These are phyloP conservation scores for Rhagoletis zephyria DNA, from an alignment of 1,140 invertebrate genomes.

Conservation along the genomic window DNA sequence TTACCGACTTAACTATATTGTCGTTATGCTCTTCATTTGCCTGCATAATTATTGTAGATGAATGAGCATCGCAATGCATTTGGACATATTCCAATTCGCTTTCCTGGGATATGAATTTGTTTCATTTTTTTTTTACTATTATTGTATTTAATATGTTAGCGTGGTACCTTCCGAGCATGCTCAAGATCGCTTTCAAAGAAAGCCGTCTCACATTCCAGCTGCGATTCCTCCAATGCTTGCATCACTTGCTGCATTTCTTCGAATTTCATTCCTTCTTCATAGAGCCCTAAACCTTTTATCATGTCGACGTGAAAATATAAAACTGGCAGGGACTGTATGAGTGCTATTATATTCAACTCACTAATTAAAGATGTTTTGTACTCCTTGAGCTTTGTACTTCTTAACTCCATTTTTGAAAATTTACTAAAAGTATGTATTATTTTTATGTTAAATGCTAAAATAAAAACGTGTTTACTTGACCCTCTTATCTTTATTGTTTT, in stretches of 20 bases:
- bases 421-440: neutral
- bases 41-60: neutral
- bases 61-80: neutral
- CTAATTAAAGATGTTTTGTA: neutral
- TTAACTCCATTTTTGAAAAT: neutral
- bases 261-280: conserved; percentile 62
- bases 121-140: neutral
- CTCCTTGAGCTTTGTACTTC: neutral
- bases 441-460: too few relatives aligned
- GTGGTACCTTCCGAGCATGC: neutral
- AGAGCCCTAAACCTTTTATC: conserved; percentile 59
- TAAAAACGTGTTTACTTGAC: too few relatives aligned
- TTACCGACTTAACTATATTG: neutral
- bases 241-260: conserved; percentile 63
- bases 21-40: neutral
- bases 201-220: conserved; percentile 44
- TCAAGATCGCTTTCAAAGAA: conserved; percentile 52
- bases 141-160: neutral
- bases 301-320: neutral
- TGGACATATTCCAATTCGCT: neutral
- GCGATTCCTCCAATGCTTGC: conserved; percentile 60
- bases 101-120: neutral
- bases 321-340: too few relatives aligned
- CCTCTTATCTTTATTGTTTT: too few relatives aligned
- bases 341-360: neutral